Conservation (phyloP, 2,888 invertebrate genomes). For the Sarcophaga carnaria region DNA sequence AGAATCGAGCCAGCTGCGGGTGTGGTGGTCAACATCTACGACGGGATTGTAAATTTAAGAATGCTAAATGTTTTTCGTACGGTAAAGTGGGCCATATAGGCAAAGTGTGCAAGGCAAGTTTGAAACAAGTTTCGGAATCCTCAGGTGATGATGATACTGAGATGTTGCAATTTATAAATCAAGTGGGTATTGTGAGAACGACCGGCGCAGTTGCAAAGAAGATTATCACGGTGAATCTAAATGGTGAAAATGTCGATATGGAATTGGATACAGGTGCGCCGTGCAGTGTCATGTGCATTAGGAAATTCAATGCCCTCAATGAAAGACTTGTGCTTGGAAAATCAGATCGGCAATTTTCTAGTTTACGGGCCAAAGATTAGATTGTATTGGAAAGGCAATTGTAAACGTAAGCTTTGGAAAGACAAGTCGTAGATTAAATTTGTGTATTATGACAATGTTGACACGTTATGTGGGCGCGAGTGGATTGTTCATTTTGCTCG, state of each 20-base stretch:
- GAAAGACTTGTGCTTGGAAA: neutral
- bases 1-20: constrained; percentile 9
- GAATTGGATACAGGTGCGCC: constrained; percentile 25
- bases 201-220: neutral
- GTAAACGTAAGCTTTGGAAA: constrained; percentile 10
- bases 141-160: neutral
- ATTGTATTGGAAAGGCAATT: neutral
- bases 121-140: neutral
- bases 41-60: constrained; percentile 10
- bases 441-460: constrained; percentile 1
- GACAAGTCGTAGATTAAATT: constrained; percentile 10
- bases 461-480: constrained; percentile 29
- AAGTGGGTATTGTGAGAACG: neutral
- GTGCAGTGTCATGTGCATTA: constrained; percentile 9
- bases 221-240: neutral
- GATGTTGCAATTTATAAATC: neutral
- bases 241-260: constrained; percentile 19
- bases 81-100: constrained; percentile 15
- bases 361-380: constrained; percentile 21
- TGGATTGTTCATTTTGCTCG: constrained; percentile 32
- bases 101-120: constrained; percentile 8
- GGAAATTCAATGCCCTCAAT: neutral
- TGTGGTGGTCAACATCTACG: constrained; percentile 13
- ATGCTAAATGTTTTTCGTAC: constrained; percentile 11
- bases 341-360: constrained; percentile 15